These are phyloP conservation scores for Upupa epops DNA, from an alignment of 2,113 vertebrate genomes.

Conservation along the genomic window DNA sequence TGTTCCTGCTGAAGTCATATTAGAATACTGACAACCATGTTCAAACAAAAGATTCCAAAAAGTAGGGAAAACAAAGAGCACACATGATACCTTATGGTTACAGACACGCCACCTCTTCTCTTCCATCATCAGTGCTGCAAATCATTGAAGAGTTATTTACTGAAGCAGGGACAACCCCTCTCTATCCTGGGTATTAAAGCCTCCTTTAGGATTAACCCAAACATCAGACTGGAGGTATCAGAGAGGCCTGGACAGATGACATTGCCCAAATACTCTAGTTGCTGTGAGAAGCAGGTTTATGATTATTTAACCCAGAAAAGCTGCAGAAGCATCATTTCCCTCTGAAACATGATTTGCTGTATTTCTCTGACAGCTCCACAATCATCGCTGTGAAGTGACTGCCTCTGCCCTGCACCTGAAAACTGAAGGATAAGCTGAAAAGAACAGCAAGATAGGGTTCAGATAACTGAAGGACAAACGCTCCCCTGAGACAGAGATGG, in stretches of 20 bases:
- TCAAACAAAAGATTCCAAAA: not conserved
- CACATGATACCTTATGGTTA: not conserved
- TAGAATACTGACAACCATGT: accelerated
- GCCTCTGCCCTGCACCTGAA: not conserved
- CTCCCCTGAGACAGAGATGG: not conserved
- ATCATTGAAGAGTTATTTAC: not conserved
- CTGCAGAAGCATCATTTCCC: not conserved
- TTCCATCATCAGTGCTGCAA: not conserved
- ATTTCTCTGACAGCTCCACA: slow-evolving; percentile 29
- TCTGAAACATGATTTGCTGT: not conserved
- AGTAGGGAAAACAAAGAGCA: not conserved
- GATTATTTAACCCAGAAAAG: slow-evolving; percentile 5
- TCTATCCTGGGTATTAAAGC: not conserved
- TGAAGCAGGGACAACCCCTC: not conserved
- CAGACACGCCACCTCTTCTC: not conserved
- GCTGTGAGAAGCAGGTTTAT: not conserved
- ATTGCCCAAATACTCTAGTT: not conserved
- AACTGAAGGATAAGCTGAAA: not conserved
- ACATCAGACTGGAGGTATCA: not conserved
- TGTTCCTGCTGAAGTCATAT: not conserved
- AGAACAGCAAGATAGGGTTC: too few species aligned
- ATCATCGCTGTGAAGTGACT: not conserved
- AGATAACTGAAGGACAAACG: not conserved
- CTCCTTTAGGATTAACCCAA: not conserved
- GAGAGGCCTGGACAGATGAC: not conserved